These are phyloP conservation scores for Lucilia cuprina DNA, from an alignment of 1,140 invertebrate genomes.

Conservation along the genomic window DNA sequence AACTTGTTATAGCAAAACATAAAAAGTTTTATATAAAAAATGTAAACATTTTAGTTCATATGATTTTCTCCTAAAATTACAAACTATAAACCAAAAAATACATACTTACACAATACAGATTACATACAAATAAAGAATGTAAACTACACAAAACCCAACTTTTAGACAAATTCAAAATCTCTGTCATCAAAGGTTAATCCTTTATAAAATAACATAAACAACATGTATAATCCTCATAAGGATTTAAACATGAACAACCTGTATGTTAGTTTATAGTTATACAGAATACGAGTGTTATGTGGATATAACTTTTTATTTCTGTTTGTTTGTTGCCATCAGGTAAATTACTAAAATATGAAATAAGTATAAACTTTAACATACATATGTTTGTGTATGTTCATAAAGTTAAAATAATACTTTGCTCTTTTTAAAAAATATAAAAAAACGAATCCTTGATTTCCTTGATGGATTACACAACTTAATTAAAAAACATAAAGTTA, in stretches of 20 bases:
- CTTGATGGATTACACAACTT: conserved; percentile 27
- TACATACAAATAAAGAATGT: neutral
- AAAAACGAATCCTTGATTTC: neutral
- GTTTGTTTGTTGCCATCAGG: neutral
- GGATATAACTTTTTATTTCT: neutral
- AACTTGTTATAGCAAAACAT: neutral
- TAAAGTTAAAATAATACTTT: neutral
- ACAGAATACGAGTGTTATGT: neutral
- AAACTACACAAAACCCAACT: conserved; percentile 12
- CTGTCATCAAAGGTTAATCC: conserved; percentile 32
- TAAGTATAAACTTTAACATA: neutral
- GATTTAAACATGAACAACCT: conserved; percentile 29
- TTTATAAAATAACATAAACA: conserved; percentile 30
- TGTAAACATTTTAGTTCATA: conserved; percentile 18
- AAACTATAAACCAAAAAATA: neutral
- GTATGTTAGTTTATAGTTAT: neutral
- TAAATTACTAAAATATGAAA: neutral
- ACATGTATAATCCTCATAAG: conserved; percentile 27
- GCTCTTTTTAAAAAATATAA: neutral
- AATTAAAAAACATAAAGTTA: conserved; percentile 2
- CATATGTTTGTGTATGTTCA: neutral
- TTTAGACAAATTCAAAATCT: conserved; percentile 33
- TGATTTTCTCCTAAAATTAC: neutral
- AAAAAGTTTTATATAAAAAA: neutral
- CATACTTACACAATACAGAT: neutral